Evolutionary conservation across 2,888 invertebrate genomes (phyloP).

Genomic region (Drosophila fungiperda): DNA sequence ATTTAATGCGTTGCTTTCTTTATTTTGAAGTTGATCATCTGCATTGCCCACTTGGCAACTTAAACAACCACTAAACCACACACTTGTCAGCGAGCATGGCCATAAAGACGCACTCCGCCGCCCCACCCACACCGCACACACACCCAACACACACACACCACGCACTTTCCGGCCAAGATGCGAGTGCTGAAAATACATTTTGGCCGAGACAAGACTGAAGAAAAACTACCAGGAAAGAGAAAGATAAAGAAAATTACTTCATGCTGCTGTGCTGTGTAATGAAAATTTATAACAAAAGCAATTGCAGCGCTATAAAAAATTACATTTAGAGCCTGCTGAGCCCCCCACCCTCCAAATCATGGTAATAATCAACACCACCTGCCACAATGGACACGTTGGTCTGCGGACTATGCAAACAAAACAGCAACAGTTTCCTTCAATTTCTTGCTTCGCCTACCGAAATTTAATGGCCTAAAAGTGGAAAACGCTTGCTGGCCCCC

Average conservation of each 20-base stretch:
- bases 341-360: conserved; percentile 32
- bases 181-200: conserved; percentile 17
- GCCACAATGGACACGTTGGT: conserved; percentile 31
- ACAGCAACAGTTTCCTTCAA: conserved; percentile 26
- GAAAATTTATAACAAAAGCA: conserved; percentile 71
- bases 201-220: conserved; percentile 2
- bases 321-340: conserved; percentile 55
- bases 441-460: conserved; percentile 7
- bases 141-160: conserved; percentile 2
- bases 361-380: conserved; percentile 74
- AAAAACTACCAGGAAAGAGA: neutral
- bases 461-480: conserved; percentile 50
- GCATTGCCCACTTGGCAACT: conserved; percentile 52
- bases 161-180: conserved; percentile 17
- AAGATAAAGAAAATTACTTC: conserved; percentile 37
- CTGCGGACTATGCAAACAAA: conserved; percentile 18
- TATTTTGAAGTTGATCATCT: conserved; percentile 48
- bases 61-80: conserved; percentile 53
- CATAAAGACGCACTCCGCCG: conserved; percentile 31
- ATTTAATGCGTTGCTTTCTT: conserved; percentile 51
- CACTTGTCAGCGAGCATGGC: conserved; percentile 42
- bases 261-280: conserved; percentile 38
- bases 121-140: conserved; percentile 7
- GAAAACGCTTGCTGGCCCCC: conserved; percentile 45
- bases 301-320: conserved; percentile 77